phyloP scores from a whole-genome alignment of 2,888 invertebrate species.

The Tiphia femorata region DNA sequence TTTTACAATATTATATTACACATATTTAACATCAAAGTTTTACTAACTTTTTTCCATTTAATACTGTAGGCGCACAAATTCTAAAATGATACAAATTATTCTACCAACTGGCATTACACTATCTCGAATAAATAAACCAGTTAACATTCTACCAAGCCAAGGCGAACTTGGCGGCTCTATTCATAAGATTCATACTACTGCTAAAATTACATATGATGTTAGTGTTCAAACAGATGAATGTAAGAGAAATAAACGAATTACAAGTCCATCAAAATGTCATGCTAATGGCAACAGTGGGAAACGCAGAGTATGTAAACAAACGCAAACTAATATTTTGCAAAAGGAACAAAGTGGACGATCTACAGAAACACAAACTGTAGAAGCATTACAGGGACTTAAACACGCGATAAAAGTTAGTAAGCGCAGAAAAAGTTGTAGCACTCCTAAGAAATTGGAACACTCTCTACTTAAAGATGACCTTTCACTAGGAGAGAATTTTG shows the following conservation, averaged over 20 bases:
- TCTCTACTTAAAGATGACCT: slow-evolving; percentile 45
- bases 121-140: slow-evolving; percentile 36
- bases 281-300: slow-evolving; percentile 24
- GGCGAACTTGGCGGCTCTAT: slow-evolving; percentile 14
- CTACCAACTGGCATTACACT: slow-evolving; percentile 13
- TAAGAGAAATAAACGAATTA: slow-evolving; percentile 41
- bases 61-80: slow-evolving; percentile 36
- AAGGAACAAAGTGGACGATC: slow-evolving; percentile 52
- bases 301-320: slow-evolving; percentile 58
- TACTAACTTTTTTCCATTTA: slow-evolving; percentile 19
- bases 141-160: slow-evolving; percentile 46
- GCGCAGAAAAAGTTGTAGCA: slow-evolving; percentile 19
- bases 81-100: slow-evolving; percentile 31
- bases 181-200: not conserved
- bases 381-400: slow-evolving; percentile 20
- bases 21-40: slow-evolving; percentile 8
- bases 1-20: slow-evolving; percentile 7
- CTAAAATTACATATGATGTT: slow-evolving; percentile 45
- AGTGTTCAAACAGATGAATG: slow-evolving; percentile 61
- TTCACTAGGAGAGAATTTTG: slow-evolving; percentile 43
- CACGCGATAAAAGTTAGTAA: slow-evolving; percentile 23
- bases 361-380: slow-evolving; percentile 61
- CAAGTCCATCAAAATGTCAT: slow-evolving; percentile 41
- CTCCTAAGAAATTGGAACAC: slow-evolving; percentile 31
- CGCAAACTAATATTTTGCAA: slow-evolving; percentile 55